Percentiles rank a stretch among this genome's conserved stretches.
These are phyloP conservation scores for Crepidodera aurea DNA, from an alignment of 2,888 invertebrate genomes.

Conservation along the genomic window DNA sequence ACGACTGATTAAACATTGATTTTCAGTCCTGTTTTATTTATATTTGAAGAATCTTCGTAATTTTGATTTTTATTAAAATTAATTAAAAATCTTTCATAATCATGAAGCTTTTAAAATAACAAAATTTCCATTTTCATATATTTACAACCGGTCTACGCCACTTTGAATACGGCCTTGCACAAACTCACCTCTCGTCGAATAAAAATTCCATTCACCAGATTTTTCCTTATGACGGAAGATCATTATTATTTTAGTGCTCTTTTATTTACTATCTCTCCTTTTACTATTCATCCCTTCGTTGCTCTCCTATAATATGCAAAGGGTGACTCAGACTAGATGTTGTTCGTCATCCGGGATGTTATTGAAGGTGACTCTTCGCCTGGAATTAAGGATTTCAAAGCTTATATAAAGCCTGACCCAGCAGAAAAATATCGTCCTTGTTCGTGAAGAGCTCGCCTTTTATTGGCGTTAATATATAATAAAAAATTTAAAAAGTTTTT, in stretches of 20 bases:
- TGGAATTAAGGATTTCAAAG: neutral
- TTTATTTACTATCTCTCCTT: slow-evolving; percentile 12
- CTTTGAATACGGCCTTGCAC: neutral
- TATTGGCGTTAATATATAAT: neutral
- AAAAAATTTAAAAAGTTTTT: slow-evolving; percentile 4
- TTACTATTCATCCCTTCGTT: slow-evolving; percentile 12
- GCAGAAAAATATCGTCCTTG: neutral
- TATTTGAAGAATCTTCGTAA: no score
- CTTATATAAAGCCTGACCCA: neutral
- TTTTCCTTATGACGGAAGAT: slow-evolving; percentile 10
- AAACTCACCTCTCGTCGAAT: neutral
- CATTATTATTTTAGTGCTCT: slow-evolving; percentile 17
- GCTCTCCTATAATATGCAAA: slow-evolving; percentile 1
- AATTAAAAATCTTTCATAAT: no score
- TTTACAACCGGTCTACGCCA: no score
- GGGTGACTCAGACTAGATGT: slow-evolving; percentile 7
- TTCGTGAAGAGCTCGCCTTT: neutral
- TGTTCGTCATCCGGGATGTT: slow-evolving; percentile 1
- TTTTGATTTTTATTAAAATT: no score
- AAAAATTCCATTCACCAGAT: neutral
- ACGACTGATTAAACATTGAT: no score
- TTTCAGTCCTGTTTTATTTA: no score
- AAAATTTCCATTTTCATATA: no score
- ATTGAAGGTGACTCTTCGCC: slow-evolving; percentile 11
- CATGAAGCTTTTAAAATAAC: no score